Percentiles rank a stretch among this genome's conserved stretches.
These are phyloP conservation scores for Procambarus virginalis DNA, from an alignment of 1,140 invertebrate genomes.

Conservation along the genomic window DNA sequence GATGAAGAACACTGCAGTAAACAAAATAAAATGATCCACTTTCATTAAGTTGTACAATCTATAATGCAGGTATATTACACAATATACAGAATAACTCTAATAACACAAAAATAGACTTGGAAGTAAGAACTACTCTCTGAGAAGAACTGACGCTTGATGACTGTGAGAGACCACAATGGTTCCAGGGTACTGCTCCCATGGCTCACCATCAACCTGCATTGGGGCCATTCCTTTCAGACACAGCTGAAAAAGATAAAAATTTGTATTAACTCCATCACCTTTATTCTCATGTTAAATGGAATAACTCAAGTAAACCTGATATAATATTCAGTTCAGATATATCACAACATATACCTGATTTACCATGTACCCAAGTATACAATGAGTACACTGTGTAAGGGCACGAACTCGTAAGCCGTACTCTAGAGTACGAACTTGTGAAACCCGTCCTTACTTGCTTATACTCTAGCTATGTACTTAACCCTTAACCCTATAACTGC, in stretches of 20 bases:
- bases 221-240: constrained; percentile 76
- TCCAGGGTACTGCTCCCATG: constrained; percentile 89
- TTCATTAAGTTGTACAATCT: neutral
- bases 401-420: too few relatives aligned
- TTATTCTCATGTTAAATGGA: too few relatives aligned
- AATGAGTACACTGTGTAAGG: too few relatives aligned
- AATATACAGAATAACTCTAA: neutral
- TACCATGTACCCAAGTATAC: too few relatives aligned
- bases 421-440: too few relatives aligned
- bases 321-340: too few relatives aligned
- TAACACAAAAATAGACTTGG: neutral
- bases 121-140: neutral
- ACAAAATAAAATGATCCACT: neutral
- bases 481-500: too few relatives aligned
- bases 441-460: too few relatives aligned
- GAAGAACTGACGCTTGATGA: constrained; percentile 76
- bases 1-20: neutral
- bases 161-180: constrained; percentile 83
- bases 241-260: constrained; percentile 11
- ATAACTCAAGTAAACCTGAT: too few relatives aligned
- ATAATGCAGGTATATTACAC: neutral
- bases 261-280: too few relatives aligned
- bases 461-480: too few relatives aligned
- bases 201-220: constrained; percentile 95
- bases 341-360: too few relatives aligned